Evolutionary conservation across 2,113 vertebrate species (phyloP).

Genomic region (Lipophrys pholis): DNA sequence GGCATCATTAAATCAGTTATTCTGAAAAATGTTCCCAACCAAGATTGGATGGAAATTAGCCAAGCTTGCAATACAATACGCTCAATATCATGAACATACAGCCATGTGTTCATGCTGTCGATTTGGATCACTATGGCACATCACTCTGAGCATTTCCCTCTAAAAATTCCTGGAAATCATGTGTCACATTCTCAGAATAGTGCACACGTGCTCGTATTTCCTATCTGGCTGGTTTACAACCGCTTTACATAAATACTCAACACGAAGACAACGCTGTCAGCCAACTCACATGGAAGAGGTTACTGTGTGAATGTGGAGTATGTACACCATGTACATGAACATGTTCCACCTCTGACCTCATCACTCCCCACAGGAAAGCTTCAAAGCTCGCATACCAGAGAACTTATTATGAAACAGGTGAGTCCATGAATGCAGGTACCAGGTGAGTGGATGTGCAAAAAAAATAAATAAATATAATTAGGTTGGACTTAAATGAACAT

Average conservation of each 20-base stretch:
- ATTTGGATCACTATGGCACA: background rate
- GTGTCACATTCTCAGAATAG: background rate
- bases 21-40: conserved; percentile 3
- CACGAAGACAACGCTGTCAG: background rate
- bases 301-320: background rate
- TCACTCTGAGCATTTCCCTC: background rate
- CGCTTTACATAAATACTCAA: conserved; percentile 1
- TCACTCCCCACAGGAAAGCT: background rate
- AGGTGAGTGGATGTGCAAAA: background rate
- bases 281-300: conserved; percentile 23
- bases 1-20: background rate
- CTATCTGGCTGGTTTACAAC: background rate
- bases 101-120: background rate
- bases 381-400: background rate
- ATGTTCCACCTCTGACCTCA: conserved; percentile 1
- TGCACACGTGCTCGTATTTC: conserved; percentile 7
- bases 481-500: too few relatives aligned
- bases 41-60: background rate
- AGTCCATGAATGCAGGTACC: background rate
- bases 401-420: background rate
- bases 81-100: background rate
- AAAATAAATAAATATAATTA: too few relatives aligned
- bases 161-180: conserved; percentile 27
- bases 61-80: conserved; percentile 2
- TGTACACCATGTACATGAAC: background rate